Base-by-base conservation (phyloP, 2,888 invertebrate species). In the Adelognathus sp. region DNA sequence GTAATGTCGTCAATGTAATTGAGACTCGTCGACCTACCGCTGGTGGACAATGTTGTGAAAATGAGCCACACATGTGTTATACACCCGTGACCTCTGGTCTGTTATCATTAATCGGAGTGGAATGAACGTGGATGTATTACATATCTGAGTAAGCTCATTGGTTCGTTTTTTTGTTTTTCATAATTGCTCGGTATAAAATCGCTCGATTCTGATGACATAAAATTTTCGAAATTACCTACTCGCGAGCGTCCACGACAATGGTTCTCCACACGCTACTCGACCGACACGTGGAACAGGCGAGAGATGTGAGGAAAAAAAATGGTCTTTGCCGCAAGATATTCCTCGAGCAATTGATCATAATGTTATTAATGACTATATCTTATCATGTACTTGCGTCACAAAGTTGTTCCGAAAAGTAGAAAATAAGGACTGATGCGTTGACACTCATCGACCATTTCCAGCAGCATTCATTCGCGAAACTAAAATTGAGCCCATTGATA, bases 101-200 rank as follows among this genome's bases (percentile, higher is more conserved):
- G 80, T 83, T 84, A 85, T 82, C 84, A 84, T 85, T 88, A 83
- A 86, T 87, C 85, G 84, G 86, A 88, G 79, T 88, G 88, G 89
- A 89, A 89, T 88, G 88, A 88, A 88, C 86, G 83, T 87, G 83
- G 84, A 86, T 79, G 75, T 82, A 85, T 86, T 86, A 87, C 86
- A 82, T 33, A 33, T 78, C 76, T 82, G 82, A 84, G 74, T 85
- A 83, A 83, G 83, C 80, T 84, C 71, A 61, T 54, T 79, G 46
- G 58, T 70, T 79, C 71, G 60, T 60, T 67, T 29, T 60, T 60
- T 21, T 6, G 27, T 54, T 52, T 56, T 16, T 21, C 27, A n/a
- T 36, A 44, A 76, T 73, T 73, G 69, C 52, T 41, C 50, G 46
- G 46, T 66, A 78, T 46, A 60, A 56, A 44, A 33, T 66, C 46